Conservation (phyloP, 2,888 invertebrate genomes). For the Myopa tessellatipennis region DNA sequence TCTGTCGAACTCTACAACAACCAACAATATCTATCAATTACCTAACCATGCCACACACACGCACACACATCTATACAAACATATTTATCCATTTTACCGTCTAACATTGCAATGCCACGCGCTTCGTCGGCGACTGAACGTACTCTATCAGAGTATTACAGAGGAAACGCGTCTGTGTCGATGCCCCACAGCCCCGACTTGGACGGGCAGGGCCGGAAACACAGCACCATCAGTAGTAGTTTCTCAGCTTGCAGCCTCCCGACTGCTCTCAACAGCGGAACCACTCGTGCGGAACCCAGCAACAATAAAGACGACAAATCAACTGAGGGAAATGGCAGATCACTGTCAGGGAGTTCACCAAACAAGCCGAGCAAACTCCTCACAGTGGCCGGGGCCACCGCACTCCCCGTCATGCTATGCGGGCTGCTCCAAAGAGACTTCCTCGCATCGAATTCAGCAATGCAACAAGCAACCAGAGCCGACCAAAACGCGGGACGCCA, state of each 20-base stretch:
- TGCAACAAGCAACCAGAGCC: slow-evolving; percentile 47
- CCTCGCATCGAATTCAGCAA: slow-evolving; percentile 57
- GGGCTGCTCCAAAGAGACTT: slow-evolving; percentile 68
- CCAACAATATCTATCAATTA: not conserved
- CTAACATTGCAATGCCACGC: not conserved
- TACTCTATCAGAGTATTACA: slow-evolving; percentile 11
- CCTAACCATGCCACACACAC: slow-evolving; percentile 18
- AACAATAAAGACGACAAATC: slow-evolving; percentile 28
- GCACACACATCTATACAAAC: slow-evolving; percentile 5
- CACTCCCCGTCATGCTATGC: slow-evolving; percentile 69
- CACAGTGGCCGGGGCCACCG: slow-evolving; percentile 60
- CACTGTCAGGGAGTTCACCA: slow-evolving; percentile 34
- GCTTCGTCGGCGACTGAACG: not conserved
- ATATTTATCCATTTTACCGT: not conserved
- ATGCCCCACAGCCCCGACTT: slow-evolving; percentile 44
- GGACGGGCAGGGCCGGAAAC: slow-evolving; percentile 40
- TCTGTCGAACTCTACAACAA: not conserved
- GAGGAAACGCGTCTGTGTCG: slow-evolving; percentile 41
- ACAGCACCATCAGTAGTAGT: slow-evolving; percentile 42
- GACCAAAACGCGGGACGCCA: not conserved
- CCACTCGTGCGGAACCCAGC: slow-evolving; percentile 34
- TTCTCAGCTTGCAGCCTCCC: slow-evolving; percentile 41
- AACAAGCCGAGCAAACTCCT: slow-evolving; percentile 40
- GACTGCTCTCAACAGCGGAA: slow-evolving; percentile 32
- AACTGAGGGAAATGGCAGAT: slow-evolving; percentile 20